Percentiles rank a stretch among this genome's conserved stretches.
These are phyloP conservation scores for Brachyhypopomus occidentalis DNA, from an alignment of 2,113 vertebrate genomes.

Conservation along the genomic window DNA sequence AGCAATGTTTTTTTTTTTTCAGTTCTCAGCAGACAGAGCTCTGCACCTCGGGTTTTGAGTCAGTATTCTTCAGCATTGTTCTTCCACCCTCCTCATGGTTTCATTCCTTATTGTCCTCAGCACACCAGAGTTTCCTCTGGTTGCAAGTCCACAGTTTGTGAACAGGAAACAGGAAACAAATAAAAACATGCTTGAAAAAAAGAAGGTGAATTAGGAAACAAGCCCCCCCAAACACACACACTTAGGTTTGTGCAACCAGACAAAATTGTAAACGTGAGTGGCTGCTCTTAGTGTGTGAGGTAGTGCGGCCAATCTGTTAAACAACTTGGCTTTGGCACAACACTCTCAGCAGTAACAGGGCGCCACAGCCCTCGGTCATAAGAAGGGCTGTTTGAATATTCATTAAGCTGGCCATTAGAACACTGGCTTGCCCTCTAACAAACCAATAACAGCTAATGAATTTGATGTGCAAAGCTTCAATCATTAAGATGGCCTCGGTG, in stretches of 20 bases:
- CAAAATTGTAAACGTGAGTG: constrained; percentile 30
- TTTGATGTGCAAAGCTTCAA: constrained; percentile 46
- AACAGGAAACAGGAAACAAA: not conserved
- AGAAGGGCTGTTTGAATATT: constrained; percentile 59
- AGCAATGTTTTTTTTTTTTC: constrained; percentile 13
- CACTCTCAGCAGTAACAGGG: constrained; percentile 39
- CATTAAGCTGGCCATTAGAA: constrained; percentile 57
- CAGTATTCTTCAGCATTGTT: not conserved
- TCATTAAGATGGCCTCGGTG: constrained; percentile 48
- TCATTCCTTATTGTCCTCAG: not conserved
- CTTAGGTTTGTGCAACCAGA: not conserved
- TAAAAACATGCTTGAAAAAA: not conserved
- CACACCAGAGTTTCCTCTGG: too few relatives aligned
- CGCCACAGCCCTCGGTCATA: constrained; percentile 44
- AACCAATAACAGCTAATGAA: constrained; percentile 61
- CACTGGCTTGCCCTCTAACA: constrained; percentile 57
- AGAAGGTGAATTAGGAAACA: not conserved
- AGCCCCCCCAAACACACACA: not conserved
- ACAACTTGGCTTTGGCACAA: constrained; percentile 58
- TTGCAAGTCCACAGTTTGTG: too few relatives aligned
- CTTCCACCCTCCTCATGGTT: not conserved
- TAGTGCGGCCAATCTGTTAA: constrained; percentile 56
- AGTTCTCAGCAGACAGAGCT: constrained; percentile 12
- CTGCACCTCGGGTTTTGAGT: not conserved
- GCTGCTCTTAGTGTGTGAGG: constrained; percentile 28